phyloP scores from a whole-genome alignment of 2,113 vertebrate genomes.

The Platysteira castanea region DNA sequence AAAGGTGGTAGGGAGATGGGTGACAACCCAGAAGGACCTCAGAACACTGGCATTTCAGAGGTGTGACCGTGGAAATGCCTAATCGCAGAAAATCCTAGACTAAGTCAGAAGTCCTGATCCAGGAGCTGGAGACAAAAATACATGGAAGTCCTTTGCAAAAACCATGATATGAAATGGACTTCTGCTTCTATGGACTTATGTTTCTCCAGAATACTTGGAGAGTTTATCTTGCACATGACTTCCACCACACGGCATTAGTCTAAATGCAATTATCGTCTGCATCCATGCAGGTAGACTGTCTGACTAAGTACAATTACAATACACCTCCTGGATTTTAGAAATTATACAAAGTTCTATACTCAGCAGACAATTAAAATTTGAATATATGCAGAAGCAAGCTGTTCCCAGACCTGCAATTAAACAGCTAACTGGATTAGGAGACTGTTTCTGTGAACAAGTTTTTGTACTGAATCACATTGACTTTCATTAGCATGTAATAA shows the following conservation, averaged over 20 bases:
- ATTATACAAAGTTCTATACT: neutral
- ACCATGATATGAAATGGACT: neutral
- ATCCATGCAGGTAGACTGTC: neutral
- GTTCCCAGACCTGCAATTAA: neutral
- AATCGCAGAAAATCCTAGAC: neutral
- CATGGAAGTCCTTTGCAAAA: neutral
- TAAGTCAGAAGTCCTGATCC: neutral
- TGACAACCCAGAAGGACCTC: neutral
- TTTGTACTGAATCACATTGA: neutral
- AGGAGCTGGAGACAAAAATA: neutral
- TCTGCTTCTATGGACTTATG: neutral
- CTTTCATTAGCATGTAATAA: neutral
- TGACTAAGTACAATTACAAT: neutral
- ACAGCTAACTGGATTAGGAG: conserved; percentile 1
- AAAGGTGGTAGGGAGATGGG: neutral
- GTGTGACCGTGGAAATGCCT: neutral
- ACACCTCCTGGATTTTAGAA: neutral
- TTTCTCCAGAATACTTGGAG: neutral
- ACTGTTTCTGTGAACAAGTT: neutral
- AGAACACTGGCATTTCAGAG: neutral
- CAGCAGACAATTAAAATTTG: conserved; percentile 7
- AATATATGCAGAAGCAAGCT: conserved; percentile 32
- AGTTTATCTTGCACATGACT: neutral
- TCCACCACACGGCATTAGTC: neutral
- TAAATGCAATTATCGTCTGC: neutral